Evolutionary conservation across 2,797 vertebrate species (phyloP).

Genomic region (Argyrosomus regius): DNA sequence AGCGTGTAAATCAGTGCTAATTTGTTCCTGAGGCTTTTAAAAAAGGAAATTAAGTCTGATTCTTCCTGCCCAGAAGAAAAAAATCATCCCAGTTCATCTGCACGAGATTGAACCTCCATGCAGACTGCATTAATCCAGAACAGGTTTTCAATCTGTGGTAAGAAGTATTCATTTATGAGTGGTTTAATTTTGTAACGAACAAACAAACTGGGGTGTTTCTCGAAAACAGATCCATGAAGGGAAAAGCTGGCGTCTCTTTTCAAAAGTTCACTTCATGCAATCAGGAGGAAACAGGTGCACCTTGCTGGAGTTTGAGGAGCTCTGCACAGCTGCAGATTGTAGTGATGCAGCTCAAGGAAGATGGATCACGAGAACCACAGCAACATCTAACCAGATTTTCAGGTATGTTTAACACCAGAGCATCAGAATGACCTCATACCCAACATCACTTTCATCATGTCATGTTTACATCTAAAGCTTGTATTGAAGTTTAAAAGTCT

Average conservation of each 20-base stretch:
- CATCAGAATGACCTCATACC: too few relatives aligned
- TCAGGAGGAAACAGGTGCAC: background rate
- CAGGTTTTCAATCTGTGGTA: background rate
- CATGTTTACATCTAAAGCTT: too few relatives aligned
- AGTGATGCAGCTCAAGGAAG: too few relatives aligned
- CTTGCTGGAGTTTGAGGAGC: background rate
- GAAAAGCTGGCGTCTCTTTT: too few relatives aligned
- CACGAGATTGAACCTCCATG: background rate
- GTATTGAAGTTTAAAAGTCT: too few relatives aligned
- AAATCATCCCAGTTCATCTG: constrained; percentile 5
- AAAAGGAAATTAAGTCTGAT: constrained; percentile 1
- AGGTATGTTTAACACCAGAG: too few relatives aligned
- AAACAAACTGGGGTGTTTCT: too few relatives aligned
- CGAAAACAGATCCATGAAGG: background rate
- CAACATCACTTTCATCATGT: too few relatives aligned
- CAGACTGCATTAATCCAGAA: background rate
- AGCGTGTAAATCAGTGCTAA: constrained; percentile 11
- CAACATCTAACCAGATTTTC: too few relatives aligned
- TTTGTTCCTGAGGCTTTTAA: constrained; percentile 14
- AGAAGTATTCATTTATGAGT: too few relatives aligned
- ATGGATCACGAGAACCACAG: too few relatives aligned
- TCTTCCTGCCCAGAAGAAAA: background rate
- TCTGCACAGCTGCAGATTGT: background rate
- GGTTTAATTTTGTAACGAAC: background rate
- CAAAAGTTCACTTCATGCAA: too few relatives aligned